A percentile compares a stretch with the other conserved stretches of the same genome.
These are phyloP conservation scores for Eilema depressum DNA, from an alignment of 2,888 invertebrate genomes.

Conservation along the genomic window DNA sequence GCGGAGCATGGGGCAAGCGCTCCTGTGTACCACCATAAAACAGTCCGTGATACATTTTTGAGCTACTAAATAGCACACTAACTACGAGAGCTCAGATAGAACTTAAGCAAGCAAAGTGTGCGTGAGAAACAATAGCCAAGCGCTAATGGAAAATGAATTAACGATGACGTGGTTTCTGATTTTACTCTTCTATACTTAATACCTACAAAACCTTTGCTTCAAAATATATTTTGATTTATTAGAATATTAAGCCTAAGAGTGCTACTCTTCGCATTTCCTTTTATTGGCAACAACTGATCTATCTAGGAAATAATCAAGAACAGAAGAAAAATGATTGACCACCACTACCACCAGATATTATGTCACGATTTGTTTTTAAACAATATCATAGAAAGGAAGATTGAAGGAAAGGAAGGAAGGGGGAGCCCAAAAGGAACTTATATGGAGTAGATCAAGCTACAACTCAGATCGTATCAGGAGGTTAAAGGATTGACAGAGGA, in stretches of 20 bases:
- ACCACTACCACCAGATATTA: background rate
- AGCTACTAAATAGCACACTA: no score
- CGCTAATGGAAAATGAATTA: background rate
- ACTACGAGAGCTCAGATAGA: background rate
- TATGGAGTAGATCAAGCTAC: background rate
- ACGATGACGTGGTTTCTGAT: background rate
- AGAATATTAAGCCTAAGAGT: background rate
- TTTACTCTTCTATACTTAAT: background rate
- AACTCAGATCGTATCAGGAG: no score
- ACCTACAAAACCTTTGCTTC: background rate
- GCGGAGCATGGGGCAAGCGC: no score
- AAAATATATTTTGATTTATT: conserved; percentile 2
- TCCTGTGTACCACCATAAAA: no score
- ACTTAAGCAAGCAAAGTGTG: background rate
- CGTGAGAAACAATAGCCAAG: background rate
- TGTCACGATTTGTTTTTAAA: background rate
- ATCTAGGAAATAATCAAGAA: background rate
- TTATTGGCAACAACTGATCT: background rate
- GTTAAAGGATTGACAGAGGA: no score
- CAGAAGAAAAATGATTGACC: background rate
- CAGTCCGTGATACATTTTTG: no score
- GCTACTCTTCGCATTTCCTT: background rate
- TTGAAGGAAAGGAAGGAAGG: background rate
- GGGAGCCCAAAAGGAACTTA: background rate
- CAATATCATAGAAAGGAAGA: no score